phyloP scores from a whole-genome alignment of 2,888 invertebrate genomes.

The Diadegma fenestrale region DNA sequence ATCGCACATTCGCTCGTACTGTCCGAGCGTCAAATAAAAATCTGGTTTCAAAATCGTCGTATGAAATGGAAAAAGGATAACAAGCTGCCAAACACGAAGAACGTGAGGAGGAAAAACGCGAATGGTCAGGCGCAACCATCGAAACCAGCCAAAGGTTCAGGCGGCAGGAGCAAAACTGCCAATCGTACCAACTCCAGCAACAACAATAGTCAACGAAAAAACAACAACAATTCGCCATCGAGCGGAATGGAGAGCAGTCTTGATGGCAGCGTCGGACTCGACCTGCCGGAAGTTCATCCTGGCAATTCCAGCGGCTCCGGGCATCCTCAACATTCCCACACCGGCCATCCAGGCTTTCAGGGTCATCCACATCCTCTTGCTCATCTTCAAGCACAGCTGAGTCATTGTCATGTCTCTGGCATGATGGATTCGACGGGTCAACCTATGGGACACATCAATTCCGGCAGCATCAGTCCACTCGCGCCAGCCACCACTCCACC shows the following conservation, averaged over 20 bases:
- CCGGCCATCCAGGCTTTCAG: slow-evolving; percentile 49
- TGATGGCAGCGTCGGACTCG: slow-evolving; percentile 80
- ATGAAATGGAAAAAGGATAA: slow-evolving; percentile 96
- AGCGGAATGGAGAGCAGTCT: slow-evolving; percentile 82
- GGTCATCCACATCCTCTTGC: slow-evolving; percentile 80
- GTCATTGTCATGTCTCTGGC: slow-evolving; percentile 82
- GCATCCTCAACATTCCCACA: slow-evolving; percentile 51
- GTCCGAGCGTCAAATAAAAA: slow-evolving; percentile 95
- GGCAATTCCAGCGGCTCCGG: slow-evolving; percentile 72
- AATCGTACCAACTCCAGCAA: slow-evolving; percentile 80
- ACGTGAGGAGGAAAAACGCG: slow-evolving; percentile 88
- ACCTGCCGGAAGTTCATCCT: slow-evolving; percentile 80
- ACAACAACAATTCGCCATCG: slow-evolving; percentile 85
- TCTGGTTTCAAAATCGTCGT: slow-evolving; percentile 94
- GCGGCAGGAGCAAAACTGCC: slow-evolving; percentile 68
- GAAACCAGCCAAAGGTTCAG: slow-evolving; percentile 75
- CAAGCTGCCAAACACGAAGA: slow-evolving; percentile 94
- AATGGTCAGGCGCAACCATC: slow-evolving; percentile 82
- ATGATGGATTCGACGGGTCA: slow-evolving; percentile 83
- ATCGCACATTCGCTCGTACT: slow-evolving; percentile 98
- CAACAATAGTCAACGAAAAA: slow-evolving; percentile 90
- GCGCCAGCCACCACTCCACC: slow-evolving; percentile 83
- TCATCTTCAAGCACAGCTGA: slow-evolving; percentile 84
- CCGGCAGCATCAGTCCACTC: slow-evolving; percentile 83
- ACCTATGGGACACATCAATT: slow-evolving; percentile 79